Base-by-base conservation (phyloP, 2,113 vertebrate genomes). In the Chaetops frenatus region DNA sequence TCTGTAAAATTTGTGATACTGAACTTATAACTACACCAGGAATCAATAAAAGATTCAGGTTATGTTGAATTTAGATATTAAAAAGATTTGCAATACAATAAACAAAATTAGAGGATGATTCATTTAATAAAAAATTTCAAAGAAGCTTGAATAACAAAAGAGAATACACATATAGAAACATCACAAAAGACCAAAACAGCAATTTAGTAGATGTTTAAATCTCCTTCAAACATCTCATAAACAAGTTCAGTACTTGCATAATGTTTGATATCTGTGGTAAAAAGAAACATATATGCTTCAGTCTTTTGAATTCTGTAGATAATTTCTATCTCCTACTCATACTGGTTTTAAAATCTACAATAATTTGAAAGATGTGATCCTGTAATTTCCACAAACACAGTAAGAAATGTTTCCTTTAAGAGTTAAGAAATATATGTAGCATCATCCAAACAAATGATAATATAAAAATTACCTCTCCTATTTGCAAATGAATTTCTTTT, bases 401-500 rank as follows among this genome's bases (percentile, higher is more conserved):
- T 62, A 76, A 62, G 61, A 48, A 73, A 81, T 25, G 29, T 50
- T 67, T 33, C 33, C 29, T 36, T 66, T 69, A 36, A 61, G 60
- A 69, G 24, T 44, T 81, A 54, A 76, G 47, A 80, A 80, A 80
- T 35, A 81, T 42, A 69, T 27, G 16, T 33, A 81, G 28, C 28
- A 44, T 56, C 31, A 61, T 57, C 57, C 60, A 80, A 88, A 76
- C 54, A 84, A 88, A 71, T 17, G 21, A 65, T 58, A 38, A 94
- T 23, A 74, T 53, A 83, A 95, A 92, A 95, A 98, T 98, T 96
- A 83, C 67, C 67, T 83, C 67, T 72, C 47, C 81, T 83, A 83
- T 83, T 71, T 82, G 56, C 48, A 71, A 74, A 96, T 99, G 98
- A 23, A 98, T 98, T 97, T 99, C 99, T 58, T 99, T 99, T 84